These are phyloP conservation scores for Enteromius trimaculatus DNA, from an alignment of 2,797 vertebrate genomes.

Conservation along the genomic window DNA sequence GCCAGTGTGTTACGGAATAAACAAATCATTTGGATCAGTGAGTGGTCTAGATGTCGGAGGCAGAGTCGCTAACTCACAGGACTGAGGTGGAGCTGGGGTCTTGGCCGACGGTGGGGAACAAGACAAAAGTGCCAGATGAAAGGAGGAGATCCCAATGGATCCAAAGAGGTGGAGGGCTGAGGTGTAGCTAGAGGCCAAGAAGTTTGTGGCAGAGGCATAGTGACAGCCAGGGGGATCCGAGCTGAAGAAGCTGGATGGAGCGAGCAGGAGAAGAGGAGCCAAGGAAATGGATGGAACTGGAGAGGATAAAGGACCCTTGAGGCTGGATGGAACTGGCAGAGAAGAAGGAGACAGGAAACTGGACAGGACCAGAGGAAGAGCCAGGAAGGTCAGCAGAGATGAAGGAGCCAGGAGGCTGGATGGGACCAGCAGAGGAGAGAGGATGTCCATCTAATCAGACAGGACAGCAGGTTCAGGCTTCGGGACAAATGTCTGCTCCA, in stretches of 20 bases:
- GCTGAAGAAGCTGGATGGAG: not conserved
- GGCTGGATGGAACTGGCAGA: not conserved
- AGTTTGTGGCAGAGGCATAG: not conserved
- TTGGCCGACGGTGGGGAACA: no score
- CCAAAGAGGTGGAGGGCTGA: no score
- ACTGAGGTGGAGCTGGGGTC: no score
- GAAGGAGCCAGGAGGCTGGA: not conserved
- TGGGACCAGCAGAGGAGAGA: not conserved
- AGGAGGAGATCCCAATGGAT: not conserved
- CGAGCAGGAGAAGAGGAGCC: not conserved
- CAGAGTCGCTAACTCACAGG: no score
- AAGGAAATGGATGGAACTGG: not conserved
- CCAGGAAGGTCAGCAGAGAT: not conserved
- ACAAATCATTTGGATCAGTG: not conserved
- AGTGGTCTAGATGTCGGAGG: no score
- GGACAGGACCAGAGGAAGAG: not conserved
- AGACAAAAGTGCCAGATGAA: not conserved
- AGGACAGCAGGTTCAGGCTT: not conserved
- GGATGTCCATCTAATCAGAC: not conserved
- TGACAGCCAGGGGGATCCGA: not conserved
- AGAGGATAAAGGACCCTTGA: not conserved
- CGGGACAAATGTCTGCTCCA: no score
- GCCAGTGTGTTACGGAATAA: conserved; percentile 18
- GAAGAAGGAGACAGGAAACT: not conserved
- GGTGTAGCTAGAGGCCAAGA: not conserved